Base-by-base conservation (phyloP, 2,797 vertebrate genomes). In the Labeo calbasu region DNA sequence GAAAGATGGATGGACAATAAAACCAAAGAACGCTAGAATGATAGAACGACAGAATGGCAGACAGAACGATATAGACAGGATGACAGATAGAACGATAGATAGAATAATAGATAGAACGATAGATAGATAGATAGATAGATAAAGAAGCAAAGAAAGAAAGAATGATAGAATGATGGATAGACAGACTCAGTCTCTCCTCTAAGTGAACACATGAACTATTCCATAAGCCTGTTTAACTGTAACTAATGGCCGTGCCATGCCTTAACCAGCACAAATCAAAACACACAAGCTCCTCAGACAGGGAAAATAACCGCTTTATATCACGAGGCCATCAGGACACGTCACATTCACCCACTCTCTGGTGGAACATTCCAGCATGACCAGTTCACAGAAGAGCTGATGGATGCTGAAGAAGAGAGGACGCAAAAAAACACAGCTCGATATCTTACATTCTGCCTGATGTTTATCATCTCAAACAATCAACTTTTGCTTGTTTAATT, bases 231-330 rank as follows among this genome's bases (percentile, higher is more conserved):
- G 69, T 73, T 82, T 63, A 73, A 8, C 46, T 53, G 57, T 82
- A 65, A 82, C 57, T 82, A 51, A 82, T 73, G 43, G 55, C 11
- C 17, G 2, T 36, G 57, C 51, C 57, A 43, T 48, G 13, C 13
- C 55, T 72, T 48, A 61, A 61, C 43, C 40, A 36, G 14, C 80
- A 82, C 57, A 82, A 73, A 82, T 82, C 68, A 61, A 81, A 71
- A 61, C 53, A 61, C 68, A 81, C 53, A 48, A 32, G 36, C 79
- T 59, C 23, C 36, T 59, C 14, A 0, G 40, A 81, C 79, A 10
- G 51, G n/a, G 79, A 48, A 71, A 81, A 72, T 81, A 61, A 81
- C 25, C 25, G 0, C 69, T 72, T 17, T 82, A 82, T 63, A 73
- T 82, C 80, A 81, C 79, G 3, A 82, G 77, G 9, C 28, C 48